Evolutionary conservation across 2,113 vertebrate species (phyloP).

Genomic region (Heterotis niloticus): DNA sequence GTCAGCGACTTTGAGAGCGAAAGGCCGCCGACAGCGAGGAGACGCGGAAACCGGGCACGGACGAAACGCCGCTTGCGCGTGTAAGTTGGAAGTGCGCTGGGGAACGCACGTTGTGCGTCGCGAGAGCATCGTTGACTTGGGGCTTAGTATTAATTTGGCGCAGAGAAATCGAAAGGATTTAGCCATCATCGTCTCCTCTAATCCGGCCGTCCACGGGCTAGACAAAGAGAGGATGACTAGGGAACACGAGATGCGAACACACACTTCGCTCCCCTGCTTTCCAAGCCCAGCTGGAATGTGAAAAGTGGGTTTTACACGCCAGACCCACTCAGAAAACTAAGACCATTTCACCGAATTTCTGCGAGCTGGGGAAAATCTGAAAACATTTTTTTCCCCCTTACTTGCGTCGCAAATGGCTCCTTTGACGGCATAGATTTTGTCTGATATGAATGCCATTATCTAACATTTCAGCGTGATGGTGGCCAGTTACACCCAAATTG

Average conservation of each 20-base stretch:
- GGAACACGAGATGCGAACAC: slow-evolving; percentile 56
- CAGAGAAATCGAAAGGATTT: slow-evolving; percentile 86
- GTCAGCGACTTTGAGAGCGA: too few relatives aligned
- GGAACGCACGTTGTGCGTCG: slow-evolving; percentile 43
- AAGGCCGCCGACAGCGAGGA: too few relatives aligned
- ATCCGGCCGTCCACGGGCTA: slow-evolving; percentile 79
- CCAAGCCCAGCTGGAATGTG: slow-evolving; percentile 31
- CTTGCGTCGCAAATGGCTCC: too few relatives aligned
- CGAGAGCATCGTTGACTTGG: slow-evolving; percentile 72
- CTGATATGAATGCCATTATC: too few relatives aligned
- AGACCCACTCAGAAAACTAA: not conserved
- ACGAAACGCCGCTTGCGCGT: not conserved
- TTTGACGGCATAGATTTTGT: too few relatives aligned
- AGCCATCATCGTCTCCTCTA: slow-evolving; percentile 84
- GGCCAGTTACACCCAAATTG: too few relatives aligned
- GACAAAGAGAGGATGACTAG: slow-evolving; percentile 81
- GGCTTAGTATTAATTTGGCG: slow-evolving; percentile 92
- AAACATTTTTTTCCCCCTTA: too few relatives aligned
- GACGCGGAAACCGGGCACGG: too few relatives aligned
- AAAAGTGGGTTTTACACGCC: not conserved
- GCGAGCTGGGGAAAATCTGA: too few relatives aligned
- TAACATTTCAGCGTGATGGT: too few relatives aligned
- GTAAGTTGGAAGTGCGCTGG: slow-evolving; percentile 54
- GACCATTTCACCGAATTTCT: not conserved
- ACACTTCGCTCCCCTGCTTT: slow-evolving; percentile 61